These are phyloP conservation scores for Argyrosomus regius DNA, from an alignment of 2,797 vertebrate species.

Conservation along the genomic window DNA sequence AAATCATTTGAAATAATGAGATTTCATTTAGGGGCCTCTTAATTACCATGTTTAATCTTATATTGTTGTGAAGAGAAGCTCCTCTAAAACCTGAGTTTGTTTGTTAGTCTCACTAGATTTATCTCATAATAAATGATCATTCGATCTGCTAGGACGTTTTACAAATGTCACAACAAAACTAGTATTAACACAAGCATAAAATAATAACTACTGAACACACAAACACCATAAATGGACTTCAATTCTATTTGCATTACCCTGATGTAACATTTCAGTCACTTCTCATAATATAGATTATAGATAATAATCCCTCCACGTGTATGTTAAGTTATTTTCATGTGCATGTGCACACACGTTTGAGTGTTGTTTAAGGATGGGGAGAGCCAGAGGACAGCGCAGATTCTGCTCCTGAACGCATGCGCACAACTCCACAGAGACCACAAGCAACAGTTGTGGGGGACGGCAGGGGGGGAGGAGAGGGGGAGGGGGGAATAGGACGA, in stretches of 20 bases:
- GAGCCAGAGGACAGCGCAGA: constrained; percentile 27
- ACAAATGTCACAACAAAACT: not conserved
- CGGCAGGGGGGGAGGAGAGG: not conserved
- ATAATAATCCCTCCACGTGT: not conserved
- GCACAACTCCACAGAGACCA: constrained; percentile 57
- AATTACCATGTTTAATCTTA: not conserved
- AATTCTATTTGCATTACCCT: not conserved
- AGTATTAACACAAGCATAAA: not conserved
- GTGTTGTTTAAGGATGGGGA: constrained; percentile 30
- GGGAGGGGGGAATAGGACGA: constrained; percentile 21
- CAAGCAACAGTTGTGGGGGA: constrained; percentile 61
- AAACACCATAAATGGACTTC: not conserved
- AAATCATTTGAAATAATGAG: not conserved
- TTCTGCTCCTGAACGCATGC: constrained; percentile 63
- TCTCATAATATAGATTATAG: not conserved
- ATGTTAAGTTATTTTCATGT: constrained; percentile 4
- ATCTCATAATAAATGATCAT: not conserved
- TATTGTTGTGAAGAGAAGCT: not conserved
- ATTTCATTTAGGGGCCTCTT: not conserved
- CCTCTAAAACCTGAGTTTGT: not conserved
- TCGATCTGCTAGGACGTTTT: not conserved
- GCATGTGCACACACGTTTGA: constrained; percentile 33
- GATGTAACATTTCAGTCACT: not conserved
- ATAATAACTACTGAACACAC: not conserved
- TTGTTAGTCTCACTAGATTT: not conserved